Conservation (phyloP, 2,113 vertebrate species). For the Daphoenositta chrysoptera region DNA sequence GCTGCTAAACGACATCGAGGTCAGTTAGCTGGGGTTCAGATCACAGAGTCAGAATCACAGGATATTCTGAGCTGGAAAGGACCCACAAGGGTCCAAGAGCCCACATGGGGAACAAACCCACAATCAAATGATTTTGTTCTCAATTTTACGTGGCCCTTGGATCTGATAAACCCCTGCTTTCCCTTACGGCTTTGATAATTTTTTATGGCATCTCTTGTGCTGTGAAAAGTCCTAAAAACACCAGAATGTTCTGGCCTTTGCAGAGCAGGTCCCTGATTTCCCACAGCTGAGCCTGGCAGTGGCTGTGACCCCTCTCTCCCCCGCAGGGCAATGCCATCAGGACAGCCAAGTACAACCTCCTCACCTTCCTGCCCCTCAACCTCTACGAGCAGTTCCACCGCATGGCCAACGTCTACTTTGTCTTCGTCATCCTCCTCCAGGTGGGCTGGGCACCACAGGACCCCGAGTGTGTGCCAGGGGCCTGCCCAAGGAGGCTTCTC, state of each 20-base stretch:
- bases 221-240: neutral
- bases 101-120: neutral
- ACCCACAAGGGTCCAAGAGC: neutral
- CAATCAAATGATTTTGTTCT: neutral
- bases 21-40: neutral
- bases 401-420: slow-evolving; percentile 87
- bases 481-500: neutral
- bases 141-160: fast-evolving
- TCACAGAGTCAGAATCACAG: neutral
- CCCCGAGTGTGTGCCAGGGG: fast-evolving
- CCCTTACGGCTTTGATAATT: neutral
- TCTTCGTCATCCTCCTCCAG: slow-evolving; percentile 87
- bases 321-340: slow-evolving; percentile 85
- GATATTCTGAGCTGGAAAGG: neutral
- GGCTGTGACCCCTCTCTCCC: neutral
- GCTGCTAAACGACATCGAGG: neutral
- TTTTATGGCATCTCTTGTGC: neutral
- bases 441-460: slow-evolving; percentile 43
- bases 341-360: slow-evolving; percentile 85
- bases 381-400: slow-evolving; percentile 91
- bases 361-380: slow-evolving; percentile 89
- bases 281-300: fast-evolving
- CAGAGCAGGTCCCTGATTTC: neutral
- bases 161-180: neutral
- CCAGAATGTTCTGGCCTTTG: neutral